These are phyloP conservation scores for Erinaceus europaeus DNA, from an alignment of 2,113 vertebrate genomes.

Conservation along the genomic window DNA sequence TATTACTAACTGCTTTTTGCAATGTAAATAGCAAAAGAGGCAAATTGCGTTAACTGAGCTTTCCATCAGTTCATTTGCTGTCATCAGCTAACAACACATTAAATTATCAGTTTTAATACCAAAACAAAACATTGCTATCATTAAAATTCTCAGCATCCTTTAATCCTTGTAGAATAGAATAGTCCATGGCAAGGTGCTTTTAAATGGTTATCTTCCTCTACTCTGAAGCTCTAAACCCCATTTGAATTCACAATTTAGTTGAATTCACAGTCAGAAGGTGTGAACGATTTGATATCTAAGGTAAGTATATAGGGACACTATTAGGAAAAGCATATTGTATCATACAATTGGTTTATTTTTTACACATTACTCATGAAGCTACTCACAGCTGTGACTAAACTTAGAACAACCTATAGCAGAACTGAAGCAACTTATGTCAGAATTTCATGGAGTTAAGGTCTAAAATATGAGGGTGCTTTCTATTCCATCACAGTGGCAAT, in stretches of 20 bases:
- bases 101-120: neutral
- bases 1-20: neutral
- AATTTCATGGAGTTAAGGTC: neutral
- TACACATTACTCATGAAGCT: too few species aligned
- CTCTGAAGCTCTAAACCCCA: neutral
- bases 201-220: neutral
- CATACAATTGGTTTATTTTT: neutral
- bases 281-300: neutral
- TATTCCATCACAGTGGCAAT: too few species aligned
- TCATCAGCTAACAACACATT: neutral
- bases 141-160: neutral
- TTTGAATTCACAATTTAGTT: neutral
- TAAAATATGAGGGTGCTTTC: neutral
- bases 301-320: neutral
- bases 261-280: neutral
- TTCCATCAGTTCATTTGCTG: neutral
- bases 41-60: neutral
- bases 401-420: too few species aligned
- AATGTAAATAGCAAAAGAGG: neutral
- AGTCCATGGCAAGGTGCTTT: too few species aligned
- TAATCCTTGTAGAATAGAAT: neutral
- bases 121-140: neutral
- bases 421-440: too few species aligned
- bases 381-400: neutral
- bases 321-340: neutral